Conservation (phyloP, 2,113 vertebrate genomes). For the Menura novaehollandiae region DNA sequence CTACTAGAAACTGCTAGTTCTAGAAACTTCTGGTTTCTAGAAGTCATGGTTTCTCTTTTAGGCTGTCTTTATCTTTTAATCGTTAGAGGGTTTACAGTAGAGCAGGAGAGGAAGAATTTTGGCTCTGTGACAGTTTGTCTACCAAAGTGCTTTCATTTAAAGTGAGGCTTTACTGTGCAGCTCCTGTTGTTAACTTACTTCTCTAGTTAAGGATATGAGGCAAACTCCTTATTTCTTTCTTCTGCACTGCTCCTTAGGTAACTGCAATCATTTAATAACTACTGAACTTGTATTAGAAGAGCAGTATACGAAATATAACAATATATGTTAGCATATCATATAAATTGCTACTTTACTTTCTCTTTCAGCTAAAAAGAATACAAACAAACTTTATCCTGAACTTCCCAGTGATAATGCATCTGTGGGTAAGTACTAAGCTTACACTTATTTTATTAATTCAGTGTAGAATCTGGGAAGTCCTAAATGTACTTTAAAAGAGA, state of each 20-base stretch:
- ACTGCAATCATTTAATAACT: neutral
- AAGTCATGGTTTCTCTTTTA: neutral
- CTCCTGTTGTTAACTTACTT: neutral
- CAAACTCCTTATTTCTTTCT: neutral
- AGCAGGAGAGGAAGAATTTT: neutral
- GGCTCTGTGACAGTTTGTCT: neutral
- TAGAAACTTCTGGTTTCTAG: neutral
- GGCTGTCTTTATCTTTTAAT: neutral
- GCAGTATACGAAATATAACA: neutral
- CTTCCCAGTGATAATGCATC: constrained; percentile 60
- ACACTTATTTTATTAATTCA: neutral
- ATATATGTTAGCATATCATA: neutral
- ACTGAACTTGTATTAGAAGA: neutral
- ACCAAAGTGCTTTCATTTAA: neutral
- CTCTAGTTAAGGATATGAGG: neutral
- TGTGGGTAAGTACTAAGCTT: constrained; percentile 57
- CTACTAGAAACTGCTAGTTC: neutral
- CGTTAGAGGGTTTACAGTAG: neutral
- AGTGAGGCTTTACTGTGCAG: neutral
- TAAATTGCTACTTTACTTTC: neutral
- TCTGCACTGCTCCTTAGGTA: neutral
- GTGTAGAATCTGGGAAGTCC: neutral
- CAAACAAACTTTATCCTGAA: constrained; percentile 73
- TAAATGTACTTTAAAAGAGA: neutral
- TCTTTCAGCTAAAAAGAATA: constrained; percentile 60